A percentile compares a stretch with the other conserved stretches of the same genome.
Conservation (phyloP, 2,113 vertebrate genomes). For the Lates calcarifer region DNA sequence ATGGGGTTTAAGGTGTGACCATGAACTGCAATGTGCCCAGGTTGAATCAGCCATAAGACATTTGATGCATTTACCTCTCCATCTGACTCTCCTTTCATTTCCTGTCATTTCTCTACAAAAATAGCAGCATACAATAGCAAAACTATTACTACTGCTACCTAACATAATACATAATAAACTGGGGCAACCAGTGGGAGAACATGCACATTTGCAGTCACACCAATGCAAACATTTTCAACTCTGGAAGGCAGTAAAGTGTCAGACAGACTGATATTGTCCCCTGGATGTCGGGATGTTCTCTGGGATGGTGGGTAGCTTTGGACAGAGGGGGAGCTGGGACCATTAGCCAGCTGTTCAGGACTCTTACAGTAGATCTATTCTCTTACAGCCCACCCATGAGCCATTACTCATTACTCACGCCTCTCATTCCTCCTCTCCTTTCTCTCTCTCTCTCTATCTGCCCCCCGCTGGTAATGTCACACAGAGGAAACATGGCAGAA, state of each 20-base stretch:
- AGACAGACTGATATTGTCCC: constrained; percentile 69
- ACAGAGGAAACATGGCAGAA: constrained; percentile 41
- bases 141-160: background rate
- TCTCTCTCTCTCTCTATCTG: constrained; percentile 15
- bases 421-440: constrained; percentile 66
- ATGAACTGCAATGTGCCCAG: background rate
- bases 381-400: constrained; percentile 69
- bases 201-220: background rate
- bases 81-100: background rate
- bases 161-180: background rate
- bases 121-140: background rate
- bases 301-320: constrained; percentile 58
- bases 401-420: constrained; percentile 73
- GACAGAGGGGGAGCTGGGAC: constrained; percentile 54
- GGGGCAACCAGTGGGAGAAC: background rate
- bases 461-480: constrained; percentile 59
- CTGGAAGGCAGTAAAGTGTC: background rate
- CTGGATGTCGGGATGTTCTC: constrained; percentile 49
- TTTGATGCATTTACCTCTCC: too few relatives aligned
- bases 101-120: background rate
- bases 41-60: background rate
- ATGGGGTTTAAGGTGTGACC: background rate
- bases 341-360: constrained; percentile 70
- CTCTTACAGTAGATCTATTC: constrained; percentile 79
- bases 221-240: constrained; percentile 14